Base-by-base conservation (phyloP, 1,140 invertebrate species). In the Drosophila trapezifrons region DNA sequence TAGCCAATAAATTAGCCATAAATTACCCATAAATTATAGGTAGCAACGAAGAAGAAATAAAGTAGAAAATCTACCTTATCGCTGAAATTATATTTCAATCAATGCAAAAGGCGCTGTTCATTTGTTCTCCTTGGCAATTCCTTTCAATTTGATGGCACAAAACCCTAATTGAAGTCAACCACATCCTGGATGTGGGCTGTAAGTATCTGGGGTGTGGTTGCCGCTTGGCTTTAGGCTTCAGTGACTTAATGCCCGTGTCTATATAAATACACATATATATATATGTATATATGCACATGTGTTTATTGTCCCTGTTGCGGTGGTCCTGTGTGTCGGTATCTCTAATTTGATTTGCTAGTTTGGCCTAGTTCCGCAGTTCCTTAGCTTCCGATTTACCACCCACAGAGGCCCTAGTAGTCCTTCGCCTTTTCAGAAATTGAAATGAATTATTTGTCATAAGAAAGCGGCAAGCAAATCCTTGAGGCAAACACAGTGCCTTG, bases 401-500 rank as follows among this genome's bases (percentile, higher is more conserved):
- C 45, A 54, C 51, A 3, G 32, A 35, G 32, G 32, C 32, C 20
- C 12, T 10, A 4, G 13, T 12, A 18, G 13, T 12, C 25, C 29
- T 17, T 7, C 17, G 10, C 42, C 57, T 20, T 9, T 43, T 35
- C 40, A 9, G 42, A 58, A 70, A 57, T 57, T 35, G 67, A 46
- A 71, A 71, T 71, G 65, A 71, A 71, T 71, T 71, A 71, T 70
- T 70, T 57, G 67, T 71, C 65, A 46, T 46, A 70, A 70, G 37
- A 56, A 51, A 43, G 37, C 20, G 45, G 60, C 25, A 67, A 69
- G 38, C 18, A 71, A 71, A 71, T 57, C 51, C 67, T 71, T 35
- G 42, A 35, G 54, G 62, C 62, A 64, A 42, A 54, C 59, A 57
- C 20, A n/a, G 18, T 2, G 46, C 27, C 12, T 15, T 35, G 38